A percentile compares a stretch with the other conserved stretches of the same genome.
Conservation (phyloP, 1,140 invertebrate species). For the Tribolium castaneum region DNA sequence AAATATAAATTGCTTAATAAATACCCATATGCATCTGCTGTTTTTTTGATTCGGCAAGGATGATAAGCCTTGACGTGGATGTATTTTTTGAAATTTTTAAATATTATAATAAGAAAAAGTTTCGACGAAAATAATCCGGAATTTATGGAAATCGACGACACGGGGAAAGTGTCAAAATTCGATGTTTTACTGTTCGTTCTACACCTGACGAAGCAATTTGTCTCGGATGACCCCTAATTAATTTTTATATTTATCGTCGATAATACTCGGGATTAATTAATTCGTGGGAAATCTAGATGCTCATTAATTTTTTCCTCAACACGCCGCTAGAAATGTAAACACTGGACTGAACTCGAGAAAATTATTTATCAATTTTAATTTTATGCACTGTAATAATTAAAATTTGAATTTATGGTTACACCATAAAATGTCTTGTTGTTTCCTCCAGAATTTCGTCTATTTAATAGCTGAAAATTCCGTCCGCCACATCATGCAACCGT, state of each 20-base stretch:
- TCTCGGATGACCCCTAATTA: slow-evolving; percentile 14
- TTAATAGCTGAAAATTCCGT: background rate
- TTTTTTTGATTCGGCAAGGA: background rate
- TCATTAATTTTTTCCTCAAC: background rate
- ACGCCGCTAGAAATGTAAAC: background rate
- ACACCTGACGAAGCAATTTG: slow-evolving; percentile 24
- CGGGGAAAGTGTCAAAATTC: slow-evolving; percentile 14
- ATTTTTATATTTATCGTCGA: slow-evolving; percentile 33
- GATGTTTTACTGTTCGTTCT: background rate
- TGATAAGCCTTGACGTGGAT: background rate
- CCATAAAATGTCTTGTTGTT: background rate
- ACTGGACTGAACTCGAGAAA: background rate
- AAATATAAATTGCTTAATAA: slow-evolving; percentile 32
- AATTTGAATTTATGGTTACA: background rate
- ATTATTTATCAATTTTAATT: background rate
- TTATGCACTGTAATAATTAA: slow-evolving; percentile 4
- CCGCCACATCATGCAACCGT: no score
- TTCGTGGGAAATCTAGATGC: background rate
- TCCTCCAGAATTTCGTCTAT: background rate
- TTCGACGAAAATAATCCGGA: slow-evolving; percentile 5
- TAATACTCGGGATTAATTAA: slow-evolving; percentile 4
- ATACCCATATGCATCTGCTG: slow-evolving; percentile 20
- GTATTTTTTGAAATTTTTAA: background rate
- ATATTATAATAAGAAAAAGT: background rate
- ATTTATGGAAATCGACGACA: background rate